phyloP scores from a whole-genome alignment of 2,888 invertebrate species.

The Protonemura montana region DNA sequence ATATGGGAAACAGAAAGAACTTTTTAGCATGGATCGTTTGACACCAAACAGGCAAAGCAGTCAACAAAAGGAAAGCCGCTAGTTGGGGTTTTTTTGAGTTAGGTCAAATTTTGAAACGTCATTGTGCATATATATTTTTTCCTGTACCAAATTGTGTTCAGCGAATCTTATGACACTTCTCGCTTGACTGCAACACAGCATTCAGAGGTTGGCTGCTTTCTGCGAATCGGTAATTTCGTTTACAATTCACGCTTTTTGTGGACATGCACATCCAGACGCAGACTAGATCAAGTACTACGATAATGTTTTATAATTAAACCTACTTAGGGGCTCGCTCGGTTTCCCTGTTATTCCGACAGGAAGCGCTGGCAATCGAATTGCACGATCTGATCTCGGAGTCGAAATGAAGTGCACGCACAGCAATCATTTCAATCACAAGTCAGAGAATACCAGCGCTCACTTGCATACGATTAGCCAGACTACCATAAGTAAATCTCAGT shows the following conservation, averaged over 20 bases:
- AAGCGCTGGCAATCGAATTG: background rate
- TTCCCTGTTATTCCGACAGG: background rate
- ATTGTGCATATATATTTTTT: background rate
- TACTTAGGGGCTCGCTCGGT: background rate
- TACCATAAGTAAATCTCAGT: background rate
- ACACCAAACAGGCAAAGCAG: background rate
- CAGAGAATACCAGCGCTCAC: background rate
- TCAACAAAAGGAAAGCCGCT: background rate
- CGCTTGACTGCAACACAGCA: background rate
- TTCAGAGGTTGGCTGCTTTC: background rate
- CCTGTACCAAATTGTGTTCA: background rate
- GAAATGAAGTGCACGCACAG: background rate
- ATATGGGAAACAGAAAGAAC: background rate
- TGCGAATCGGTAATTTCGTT: background rate
- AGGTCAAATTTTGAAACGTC: slow-evolving; percentile 12
- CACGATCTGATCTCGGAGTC: background rate
- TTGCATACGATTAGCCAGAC: background rate
- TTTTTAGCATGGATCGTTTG: background rate
- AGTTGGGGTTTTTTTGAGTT: background rate
- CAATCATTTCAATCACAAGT: slow-evolving; percentile 12
- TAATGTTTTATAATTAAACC: background rate
- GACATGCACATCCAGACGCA: background rate
- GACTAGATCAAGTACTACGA: background rate
- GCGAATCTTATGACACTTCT: background rate
- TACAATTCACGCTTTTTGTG: slow-evolving; percentile 7